phyloP scores from a whole-genome alignment of 2,888 invertebrate species.

The Ectemnius continuus region DNA sequence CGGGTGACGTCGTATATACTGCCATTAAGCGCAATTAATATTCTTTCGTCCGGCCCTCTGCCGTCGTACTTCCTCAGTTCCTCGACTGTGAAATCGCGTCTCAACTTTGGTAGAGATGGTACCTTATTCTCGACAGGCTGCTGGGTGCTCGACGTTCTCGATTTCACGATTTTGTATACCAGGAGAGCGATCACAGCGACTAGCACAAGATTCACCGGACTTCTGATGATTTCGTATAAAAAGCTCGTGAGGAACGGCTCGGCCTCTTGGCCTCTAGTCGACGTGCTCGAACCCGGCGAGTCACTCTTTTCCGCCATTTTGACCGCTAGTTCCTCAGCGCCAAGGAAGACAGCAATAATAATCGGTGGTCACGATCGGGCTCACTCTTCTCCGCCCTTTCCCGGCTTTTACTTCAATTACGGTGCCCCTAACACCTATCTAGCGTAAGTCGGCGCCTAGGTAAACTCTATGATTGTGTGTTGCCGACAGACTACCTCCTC shows the following conservation, averaged over 20 bases:
- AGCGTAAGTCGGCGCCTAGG: too few relatives aligned
- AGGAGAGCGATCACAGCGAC: constrained; percentile 85
- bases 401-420: too few relatives aligned
- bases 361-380: too few relatives aligned
- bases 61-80: constrained; percentile 94
- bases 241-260: constrained; percentile 75
- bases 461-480: too few relatives aligned
- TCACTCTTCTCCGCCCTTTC: too few relatives aligned
- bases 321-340: constrained; percentile 52
- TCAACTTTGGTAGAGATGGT: constrained; percentile 88
- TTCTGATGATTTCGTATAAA: constrained; percentile 83
- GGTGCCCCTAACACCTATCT: neutral
- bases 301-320: constrained; percentile 73
- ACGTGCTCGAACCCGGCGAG: constrained; percentile 62
- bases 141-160: constrained; percentile 73
- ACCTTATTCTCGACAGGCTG: constrained; percentile 75
- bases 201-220: constrained; percentile 85
- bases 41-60: constrained; percentile 89
- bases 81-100: constrained; percentile 92
- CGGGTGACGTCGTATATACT: constrained; percentile 96
- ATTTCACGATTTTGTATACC: constrained; percentile 86
- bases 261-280: constrained; percentile 51
- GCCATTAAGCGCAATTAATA: constrained; percentile 95
- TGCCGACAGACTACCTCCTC: too few relatives aligned
- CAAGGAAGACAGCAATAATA: constrained; percentile 29